Conservation (phyloP, 1,140 invertebrate species). For the Daktulosphaira vitifoliae region DNA sequence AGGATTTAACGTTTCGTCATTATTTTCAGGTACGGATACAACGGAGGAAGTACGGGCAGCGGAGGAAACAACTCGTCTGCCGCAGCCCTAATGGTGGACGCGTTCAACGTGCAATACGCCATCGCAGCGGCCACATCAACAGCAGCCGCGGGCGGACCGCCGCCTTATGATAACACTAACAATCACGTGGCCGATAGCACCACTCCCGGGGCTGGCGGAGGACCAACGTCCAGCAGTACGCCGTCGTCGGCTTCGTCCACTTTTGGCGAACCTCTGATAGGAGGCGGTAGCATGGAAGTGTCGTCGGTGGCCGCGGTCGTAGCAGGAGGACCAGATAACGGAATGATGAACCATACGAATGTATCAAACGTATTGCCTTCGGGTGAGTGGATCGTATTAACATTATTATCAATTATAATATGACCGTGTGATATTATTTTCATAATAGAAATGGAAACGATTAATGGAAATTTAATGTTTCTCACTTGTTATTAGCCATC, state of each 20-base stretch:
- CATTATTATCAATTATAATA: too few relatives aligned
- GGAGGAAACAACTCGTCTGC: neutral
- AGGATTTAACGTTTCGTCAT: neutral
- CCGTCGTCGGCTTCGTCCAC: slow-evolving; percentile 15
- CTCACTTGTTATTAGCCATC: too few relatives aligned
- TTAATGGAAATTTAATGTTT: too few relatives aligned
- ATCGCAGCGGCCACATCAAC: slow-evolving; percentile 10
- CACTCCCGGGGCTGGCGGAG: neutral
- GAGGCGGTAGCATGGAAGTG: slow-evolving; percentile 13
- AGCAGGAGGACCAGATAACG: neutral
- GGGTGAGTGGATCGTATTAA: too few relatives aligned
- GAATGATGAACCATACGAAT: neutral
- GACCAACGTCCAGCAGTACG: slow-evolving; percentile 5
- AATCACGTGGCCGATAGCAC: slow-evolving; percentile 25
- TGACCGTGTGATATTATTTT: too few relatives aligned
- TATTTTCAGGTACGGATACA: neutral
- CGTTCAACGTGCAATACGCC: slow-evolving; percentile 23
- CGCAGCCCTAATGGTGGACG: slow-evolving; percentile 20
- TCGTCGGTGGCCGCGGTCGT: slow-evolving; percentile 13
- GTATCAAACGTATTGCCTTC: too few relatives aligned
- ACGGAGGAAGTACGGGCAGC: neutral
- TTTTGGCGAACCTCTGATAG: neutral
- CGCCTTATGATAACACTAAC: slow-evolving; percentile 1
- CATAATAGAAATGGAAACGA: too few relatives aligned
- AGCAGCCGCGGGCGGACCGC: neutral